A percentile compares a stretch with the other conserved stretches of the same genome.
Conservation (phyloP, 2,113 vertebrate genomes). For the Diphyllodes magnificus region DNA sequence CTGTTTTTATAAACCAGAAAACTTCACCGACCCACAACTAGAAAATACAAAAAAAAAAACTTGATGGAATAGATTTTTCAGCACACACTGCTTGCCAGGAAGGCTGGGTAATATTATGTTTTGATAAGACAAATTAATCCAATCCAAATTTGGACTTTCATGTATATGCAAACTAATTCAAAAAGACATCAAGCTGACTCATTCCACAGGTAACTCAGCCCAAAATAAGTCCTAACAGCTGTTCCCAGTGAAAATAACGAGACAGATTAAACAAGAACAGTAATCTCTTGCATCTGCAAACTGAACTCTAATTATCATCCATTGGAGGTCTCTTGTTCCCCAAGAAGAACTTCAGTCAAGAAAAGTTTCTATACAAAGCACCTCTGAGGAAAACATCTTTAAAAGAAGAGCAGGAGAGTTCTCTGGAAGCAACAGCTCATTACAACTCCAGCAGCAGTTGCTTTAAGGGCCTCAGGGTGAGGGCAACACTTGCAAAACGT, state of each 20-base stretch:
- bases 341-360: conserved; percentile 43
- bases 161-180: neutral
- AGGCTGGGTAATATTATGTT: neutral
- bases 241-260: conserved; percentile 40
- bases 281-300: conserved; percentile 29
- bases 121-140: conserved; percentile 12
- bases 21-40: neutral
- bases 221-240: conserved; percentile 17
- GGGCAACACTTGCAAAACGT: neutral
- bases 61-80: conserved; percentile 1
- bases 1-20: neutral
- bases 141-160: conserved; percentile 1
- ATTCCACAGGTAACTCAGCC: conserved; percentile 41
- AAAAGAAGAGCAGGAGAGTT: neutral
- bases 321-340: conserved; percentile 50
- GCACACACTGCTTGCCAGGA: neutral
- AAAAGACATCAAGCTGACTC: conserved; percentile 16
- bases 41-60: neutral
- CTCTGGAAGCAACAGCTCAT: neutral
- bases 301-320: conserved; percentile 58
- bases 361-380: conserved; percentile 19
- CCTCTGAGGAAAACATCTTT: conserved; percentile 13
- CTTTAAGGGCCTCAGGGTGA: neutral
- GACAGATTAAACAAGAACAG: conserved; percentile 41
- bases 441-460: neutral